Evolutionary conservation across 2,888 invertebrate species (phyloP).

Genomic region (Torymus tubicola): DNA sequence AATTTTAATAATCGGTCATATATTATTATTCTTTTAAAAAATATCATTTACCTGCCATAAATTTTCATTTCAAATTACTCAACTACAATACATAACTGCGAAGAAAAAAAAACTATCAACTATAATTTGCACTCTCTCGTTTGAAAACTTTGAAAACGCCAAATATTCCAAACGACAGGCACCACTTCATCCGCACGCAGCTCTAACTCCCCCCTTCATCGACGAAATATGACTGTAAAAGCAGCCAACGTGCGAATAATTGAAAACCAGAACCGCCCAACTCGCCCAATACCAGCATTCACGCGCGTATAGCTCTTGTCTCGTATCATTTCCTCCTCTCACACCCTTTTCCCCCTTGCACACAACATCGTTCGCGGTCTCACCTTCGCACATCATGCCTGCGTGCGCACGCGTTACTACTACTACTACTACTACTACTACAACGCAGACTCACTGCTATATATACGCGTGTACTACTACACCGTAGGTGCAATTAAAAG

Average conservation of each 20-base stretch:
- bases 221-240: too few relatives aligned
- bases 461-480: not conserved
- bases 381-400: not conserved
- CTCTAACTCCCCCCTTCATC: too few relatives aligned
- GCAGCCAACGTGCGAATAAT: conserved; percentile 1
- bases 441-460: not conserved
- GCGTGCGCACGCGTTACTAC: not conserved
- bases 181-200: too few relatives aligned
- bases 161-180: too few relatives aligned
- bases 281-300: not conserved
- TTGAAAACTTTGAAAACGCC: too few relatives aligned
- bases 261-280: conserved; percentile 17
- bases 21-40: too few relatives aligned
- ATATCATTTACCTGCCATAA: too few relatives aligned
- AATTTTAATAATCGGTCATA: too few relatives aligned
- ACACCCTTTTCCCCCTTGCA: not conserved
- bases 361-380: conserved; percentile 35
- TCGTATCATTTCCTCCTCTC: conserved; percentile 18
- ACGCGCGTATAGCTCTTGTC: not conserved
- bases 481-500: conserved; percentile 51
- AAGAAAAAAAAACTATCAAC: too few relatives aligned
- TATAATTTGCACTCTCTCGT: too few relatives aligned
- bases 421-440: not conserved
- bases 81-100: too few relatives aligned
- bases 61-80: too few relatives aligned